A percentile compares a stretch with the other conserved stretches of the same genome.
Conservation (phyloP, 2,113 vertebrate species). For the human (Homo sapiens) region GRCh38 chr5:109593501-109594000, state of each 20-base stretch:
- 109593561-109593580: constrained; percentile 46
- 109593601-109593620: neutral
- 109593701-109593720: neutral
- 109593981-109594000: neutral
- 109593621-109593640: neutral
- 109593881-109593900: neutral
- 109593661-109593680: constrained; percentile 35
- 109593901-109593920: neutral
- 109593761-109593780: neutral
- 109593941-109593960: neutral
- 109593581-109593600: neutral
- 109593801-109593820: constrained; percentile 38
- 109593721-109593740: neutral
- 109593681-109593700: neutral
- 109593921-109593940: neutral
- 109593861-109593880: constrained; percentile 14
- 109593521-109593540: neutral
- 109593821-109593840: neutral
- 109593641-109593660: constrained; percentile 4
- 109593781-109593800: neutral
- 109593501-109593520: neutral
- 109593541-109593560: neutral
- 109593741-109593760: neutral
- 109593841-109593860: neutral
- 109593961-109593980: neutral